Conservation (phyloP, 1,140 invertebrate species). For the Scaptomyza hsui region DNA sequence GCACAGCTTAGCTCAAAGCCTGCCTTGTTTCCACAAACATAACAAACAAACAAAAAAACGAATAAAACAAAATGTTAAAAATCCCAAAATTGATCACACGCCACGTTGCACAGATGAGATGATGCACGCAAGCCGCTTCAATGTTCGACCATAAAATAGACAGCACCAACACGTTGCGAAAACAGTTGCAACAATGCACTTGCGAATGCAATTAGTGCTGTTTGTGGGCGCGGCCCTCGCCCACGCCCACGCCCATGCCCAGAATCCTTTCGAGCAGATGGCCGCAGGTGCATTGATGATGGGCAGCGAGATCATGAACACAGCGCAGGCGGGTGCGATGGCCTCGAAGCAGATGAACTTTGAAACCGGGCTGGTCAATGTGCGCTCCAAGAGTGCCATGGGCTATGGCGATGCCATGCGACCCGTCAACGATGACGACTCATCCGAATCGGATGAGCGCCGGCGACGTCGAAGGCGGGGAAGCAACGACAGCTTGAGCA, state of each 20-base stretch:
- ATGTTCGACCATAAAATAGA: conserved; percentile 41
- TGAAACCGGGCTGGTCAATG: conserved; percentile 46
- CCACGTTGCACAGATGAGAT: conserved; percentile 11
- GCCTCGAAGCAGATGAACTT: conserved; percentile 35
- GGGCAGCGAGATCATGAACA: conserved; percentile 44
- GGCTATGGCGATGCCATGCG: conserved; percentile 70
- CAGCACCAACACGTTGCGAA: background rate
- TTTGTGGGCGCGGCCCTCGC: conserved; percentile 7
- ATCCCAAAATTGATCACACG: conserved; percentile 28
- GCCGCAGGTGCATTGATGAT: conserved; percentile 47
- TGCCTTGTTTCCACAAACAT: background rate
- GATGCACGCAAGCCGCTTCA: conserved; percentile 30
- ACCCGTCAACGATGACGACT: background rate
- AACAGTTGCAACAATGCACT: conserved; percentile 28
- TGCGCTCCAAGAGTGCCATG: conserved; percentile 45
- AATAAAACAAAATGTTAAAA: background rate
- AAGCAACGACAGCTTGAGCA: background rate
- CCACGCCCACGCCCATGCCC: conserved; percentile 6
- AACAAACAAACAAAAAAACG: background rate
- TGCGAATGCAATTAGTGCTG: conserved; percentile 14
- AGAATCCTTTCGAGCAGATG: conserved; percentile 55
- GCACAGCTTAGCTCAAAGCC: background rate
- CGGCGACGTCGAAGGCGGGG: conserved; percentile 18
- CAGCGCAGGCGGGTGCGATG: conserved; percentile 50
- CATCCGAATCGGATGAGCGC: conserved; percentile 55